Conservation (phyloP, 2,797 vertebrate species). For the Caiman crocodilus region DNA sequence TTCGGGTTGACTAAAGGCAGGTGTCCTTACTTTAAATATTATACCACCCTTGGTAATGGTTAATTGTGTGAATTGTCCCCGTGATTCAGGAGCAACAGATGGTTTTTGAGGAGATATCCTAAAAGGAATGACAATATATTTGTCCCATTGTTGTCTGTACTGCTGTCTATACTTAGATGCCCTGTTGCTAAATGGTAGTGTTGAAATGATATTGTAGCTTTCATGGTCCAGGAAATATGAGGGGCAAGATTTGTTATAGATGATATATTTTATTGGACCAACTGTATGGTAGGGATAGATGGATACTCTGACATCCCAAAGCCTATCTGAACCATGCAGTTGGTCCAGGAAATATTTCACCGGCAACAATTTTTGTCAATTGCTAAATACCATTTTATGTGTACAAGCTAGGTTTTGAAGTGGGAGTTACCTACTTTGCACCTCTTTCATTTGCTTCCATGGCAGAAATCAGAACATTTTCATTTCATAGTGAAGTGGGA, state of each 20-base stretch:
- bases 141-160: neutral
- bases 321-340: no score
- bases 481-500: neutral
- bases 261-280: no score
- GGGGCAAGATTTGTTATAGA: no score
- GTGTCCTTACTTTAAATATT: neutral
- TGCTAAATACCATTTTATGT: no score
- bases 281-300: no score
- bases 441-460: neutral
- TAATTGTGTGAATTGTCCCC: neutral
- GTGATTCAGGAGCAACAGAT: neutral
- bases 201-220: no score
- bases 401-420: neutral
- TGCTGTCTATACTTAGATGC: accelerated
- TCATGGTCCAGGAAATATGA: no score
- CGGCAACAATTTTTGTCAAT: no score
- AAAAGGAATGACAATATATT: neutral
- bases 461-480: neutral
- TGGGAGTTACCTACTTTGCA: neutral
- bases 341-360: no score
- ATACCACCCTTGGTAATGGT: neutral
- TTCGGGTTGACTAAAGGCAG: neutral
- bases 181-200: neutral
- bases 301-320: no score
- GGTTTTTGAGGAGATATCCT: neutral